Percentiles rank a stretch among this genome's conserved stretches.
Conservation (phyloP, 2,797 vertebrate genomes). For the Fundulus diaphanus region DNA sequence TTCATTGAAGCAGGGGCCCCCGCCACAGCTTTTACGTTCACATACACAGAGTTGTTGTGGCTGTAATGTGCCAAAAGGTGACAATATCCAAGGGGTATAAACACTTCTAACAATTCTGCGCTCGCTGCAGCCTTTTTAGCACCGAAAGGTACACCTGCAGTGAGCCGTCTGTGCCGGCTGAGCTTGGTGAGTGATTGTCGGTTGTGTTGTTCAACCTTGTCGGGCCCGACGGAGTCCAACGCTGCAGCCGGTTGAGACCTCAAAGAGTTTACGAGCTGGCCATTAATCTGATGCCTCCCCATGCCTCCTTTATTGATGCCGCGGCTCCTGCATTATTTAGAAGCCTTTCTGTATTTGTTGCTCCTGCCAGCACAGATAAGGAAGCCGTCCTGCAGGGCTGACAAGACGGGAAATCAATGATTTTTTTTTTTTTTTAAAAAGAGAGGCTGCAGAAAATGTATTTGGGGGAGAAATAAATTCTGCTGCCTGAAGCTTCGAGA, state of each 20-base stretch:
- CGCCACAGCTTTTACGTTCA: conserved; percentile 13
- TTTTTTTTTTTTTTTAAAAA: conserved; percentile 67
- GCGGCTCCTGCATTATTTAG: conserved; percentile 77
- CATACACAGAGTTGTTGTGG: not conserved
- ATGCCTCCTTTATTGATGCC: conserved; percentile 64
- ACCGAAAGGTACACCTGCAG: conserved; percentile 27
- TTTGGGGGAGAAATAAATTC: conserved; percentile 59
- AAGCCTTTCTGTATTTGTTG: conserved; percentile 66
- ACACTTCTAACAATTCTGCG: not conserved
- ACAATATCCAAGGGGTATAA: not conserved
- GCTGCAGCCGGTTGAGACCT: conserved; percentile 48
- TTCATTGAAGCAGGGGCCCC: conserved; percentile 50
- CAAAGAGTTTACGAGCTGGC: conserved; percentile 62
- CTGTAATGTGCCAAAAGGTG: not conserved
- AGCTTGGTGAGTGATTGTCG: conserved; percentile 44
- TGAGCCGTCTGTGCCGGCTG: conserved; percentile 16
- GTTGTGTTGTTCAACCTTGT: conserved; percentile 58
- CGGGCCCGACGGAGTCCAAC: conserved; percentile 48
- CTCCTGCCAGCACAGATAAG: conserved; percentile 65
- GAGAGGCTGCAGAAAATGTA: conserved; percentile 59
- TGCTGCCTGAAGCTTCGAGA: conserved; percentile 47
- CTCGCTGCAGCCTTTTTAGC: conserved; percentile 21
- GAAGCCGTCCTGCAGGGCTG: conserved; percentile 58
- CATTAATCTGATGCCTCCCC: conserved; percentile 70
- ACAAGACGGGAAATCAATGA: conserved; percentile 73